phyloP scores from a whole-genome alignment of 2,113 vertebrate genomes.

The cat (Felis catus) region DNA sequence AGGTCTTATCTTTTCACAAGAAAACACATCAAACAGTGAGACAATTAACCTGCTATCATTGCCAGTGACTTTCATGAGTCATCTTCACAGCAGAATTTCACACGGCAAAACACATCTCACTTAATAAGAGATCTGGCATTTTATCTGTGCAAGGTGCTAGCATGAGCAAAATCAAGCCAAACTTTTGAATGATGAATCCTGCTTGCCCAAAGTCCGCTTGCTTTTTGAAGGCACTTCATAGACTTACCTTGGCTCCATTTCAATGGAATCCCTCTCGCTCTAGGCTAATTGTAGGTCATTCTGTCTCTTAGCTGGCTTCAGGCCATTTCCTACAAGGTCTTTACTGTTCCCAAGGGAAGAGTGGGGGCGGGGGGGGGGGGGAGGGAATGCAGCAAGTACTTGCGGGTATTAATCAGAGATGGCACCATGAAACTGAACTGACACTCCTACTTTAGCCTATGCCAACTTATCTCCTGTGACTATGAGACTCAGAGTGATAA shows the following conservation, averaged over 20 bases:
- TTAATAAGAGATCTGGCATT: neutral
- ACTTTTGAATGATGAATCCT: neutral
- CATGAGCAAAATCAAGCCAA: neutral
- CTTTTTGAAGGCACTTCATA: neutral
- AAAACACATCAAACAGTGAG: constrained; percentile 35
- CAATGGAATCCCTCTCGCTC: neutral
- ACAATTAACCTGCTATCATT: neutral
- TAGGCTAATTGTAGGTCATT: neutral
- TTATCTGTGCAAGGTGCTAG: neutral
- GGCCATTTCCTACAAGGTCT: neutral
- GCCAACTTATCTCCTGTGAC: neutral
- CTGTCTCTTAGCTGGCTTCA: neutral
- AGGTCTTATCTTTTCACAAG: neutral
- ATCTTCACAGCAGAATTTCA: constrained; percentile 20
- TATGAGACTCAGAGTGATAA: neutral
- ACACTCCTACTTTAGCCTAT: neutral
- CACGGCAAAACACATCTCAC: neutral
- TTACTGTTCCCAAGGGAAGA: neutral
- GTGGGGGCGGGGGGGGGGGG: neutral
- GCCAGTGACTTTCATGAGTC: neutral
- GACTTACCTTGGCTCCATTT: neutral
- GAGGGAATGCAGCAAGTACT: neutral
- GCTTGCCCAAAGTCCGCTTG: neutral
- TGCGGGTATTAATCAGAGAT: neutral
- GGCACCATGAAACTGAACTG: neutral